A percentile compares a stretch with the other conserved stretches of the same genome.
Evolutionary conservation across 2,888 invertebrate species (phyloP).

Genomic region (Oscheius sp.): DNA sequence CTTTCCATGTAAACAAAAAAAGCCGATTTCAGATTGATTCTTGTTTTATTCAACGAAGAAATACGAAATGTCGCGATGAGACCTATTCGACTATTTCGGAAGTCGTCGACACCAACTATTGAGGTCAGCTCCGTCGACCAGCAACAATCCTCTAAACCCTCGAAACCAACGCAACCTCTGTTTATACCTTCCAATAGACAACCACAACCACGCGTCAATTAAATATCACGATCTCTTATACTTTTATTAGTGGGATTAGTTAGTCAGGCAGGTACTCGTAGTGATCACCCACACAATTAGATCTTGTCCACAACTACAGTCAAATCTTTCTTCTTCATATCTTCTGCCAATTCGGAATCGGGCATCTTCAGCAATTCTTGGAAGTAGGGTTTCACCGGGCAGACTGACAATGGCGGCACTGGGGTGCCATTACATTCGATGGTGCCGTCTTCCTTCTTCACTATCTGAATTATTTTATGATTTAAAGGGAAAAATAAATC

Average conservation of each 20-base stretch:
- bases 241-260: too few species aligned
- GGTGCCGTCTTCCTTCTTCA: neutral
- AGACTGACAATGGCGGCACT: constrained; percentile 7
- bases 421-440: constrained; percentile 9
- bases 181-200: too few species aligned
- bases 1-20: neutral
- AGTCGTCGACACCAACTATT: constrained; percentile 4
- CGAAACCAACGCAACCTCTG: neutral
- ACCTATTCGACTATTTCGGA: neutral
- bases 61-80: constrained; percentile 27
- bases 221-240: neutral
- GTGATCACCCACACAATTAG: too few species aligned
- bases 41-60: constrained; percentile 26
- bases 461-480: neutral
- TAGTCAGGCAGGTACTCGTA: too few species aligned
- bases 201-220: neutral
- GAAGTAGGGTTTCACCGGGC: constrained; percentile 6
- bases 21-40: constrained; percentile 8
- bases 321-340: constrained; percentile 6
- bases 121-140: constrained; percentile 12
- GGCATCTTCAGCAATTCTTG: neutral
- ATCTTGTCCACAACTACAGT: too few species aligned
- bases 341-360: constrained; percentile 1
- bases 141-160: neutral
- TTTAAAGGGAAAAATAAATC: neutral